Percentiles rank a stretch among this genome's conserved stretches.
Conservation (phyloP, 1,140 invertebrate genomes). For the Steinernema feltiae region DNA sequence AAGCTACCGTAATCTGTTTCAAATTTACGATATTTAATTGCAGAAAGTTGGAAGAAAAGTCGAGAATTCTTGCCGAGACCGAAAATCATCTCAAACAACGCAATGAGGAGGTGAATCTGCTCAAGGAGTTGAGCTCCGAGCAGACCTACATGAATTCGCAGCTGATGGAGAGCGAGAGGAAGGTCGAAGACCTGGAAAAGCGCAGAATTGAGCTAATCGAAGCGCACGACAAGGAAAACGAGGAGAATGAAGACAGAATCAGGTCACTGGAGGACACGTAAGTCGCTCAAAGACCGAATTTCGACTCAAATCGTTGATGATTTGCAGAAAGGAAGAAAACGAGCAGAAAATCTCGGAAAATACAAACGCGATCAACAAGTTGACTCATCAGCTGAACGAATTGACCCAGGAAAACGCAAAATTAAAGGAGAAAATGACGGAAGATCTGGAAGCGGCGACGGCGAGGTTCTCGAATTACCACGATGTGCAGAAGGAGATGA, state of each 20-base stretch:
- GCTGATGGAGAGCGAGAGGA: conserved; percentile 15
- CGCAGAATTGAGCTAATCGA: not conserved
- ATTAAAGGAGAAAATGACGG: not conserved
- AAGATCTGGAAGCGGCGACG: not conserved
- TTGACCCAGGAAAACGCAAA: not conserved
- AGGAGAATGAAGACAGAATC: not conserved
- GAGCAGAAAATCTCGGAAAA: not conserved
- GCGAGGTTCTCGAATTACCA: not conserved
- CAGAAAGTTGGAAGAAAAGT: conserved; percentile 17
- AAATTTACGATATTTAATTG: too few species aligned
- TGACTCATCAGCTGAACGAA: not conserved
- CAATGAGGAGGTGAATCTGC: conserved; percentile 31
- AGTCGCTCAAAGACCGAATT: not conserved
- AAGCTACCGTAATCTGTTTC: not conserved
- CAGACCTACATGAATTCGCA: conserved; percentile 29
- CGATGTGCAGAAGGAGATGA: not conserved
- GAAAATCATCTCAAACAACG: conserved; percentile 18
- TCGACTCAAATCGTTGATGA: not conserved
- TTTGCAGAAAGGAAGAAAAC: not conserved
- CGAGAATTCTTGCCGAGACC: not conserved
- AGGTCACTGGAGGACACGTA: not conserved
- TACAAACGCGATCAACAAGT: not conserved
- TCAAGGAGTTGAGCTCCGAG: conserved; percentile 25
- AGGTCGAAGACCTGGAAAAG: not conserved
- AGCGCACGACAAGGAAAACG: not conserved